phyloP scores from a whole-genome alignment of 2,797 vertebrate species.

The Lacerta agilis region DNA sequence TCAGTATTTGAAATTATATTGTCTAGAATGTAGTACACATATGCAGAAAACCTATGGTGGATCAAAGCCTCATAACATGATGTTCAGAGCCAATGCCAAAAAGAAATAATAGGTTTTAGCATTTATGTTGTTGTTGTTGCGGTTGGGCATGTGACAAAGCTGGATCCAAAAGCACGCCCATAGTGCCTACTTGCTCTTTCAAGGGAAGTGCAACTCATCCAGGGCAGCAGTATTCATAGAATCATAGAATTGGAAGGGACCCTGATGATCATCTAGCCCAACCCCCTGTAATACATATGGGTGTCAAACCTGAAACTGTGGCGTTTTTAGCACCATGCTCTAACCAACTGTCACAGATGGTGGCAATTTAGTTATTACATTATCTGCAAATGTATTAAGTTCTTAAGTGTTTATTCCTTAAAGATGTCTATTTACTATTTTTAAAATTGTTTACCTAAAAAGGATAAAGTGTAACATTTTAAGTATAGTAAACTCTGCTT shows the following conservation, averaged over 20 bases:
- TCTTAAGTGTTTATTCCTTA: neutral
- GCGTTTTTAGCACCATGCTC: no score
- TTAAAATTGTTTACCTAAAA: neutral
- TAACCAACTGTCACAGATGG: neutral
- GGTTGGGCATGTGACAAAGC: no score
- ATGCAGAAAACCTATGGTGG: no score
- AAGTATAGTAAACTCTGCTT: neutral
- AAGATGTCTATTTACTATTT: neutral
- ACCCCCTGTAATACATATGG: no score
- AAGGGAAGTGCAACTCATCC: no score
- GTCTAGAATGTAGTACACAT: neutral
- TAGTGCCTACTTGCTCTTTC: no score
- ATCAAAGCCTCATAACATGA: neutral
- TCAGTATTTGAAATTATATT: neutral
- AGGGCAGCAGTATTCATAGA: no score
- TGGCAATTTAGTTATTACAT: neutral
- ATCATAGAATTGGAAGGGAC: no score
- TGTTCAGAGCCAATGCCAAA: neutral
- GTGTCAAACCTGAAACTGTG: no score
- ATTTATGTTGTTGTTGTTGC: neutral
- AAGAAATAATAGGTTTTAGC: neutral
- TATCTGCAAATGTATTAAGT: neutral
- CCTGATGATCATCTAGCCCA: no score
- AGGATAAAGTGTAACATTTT: neutral
- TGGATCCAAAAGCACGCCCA: no score